These are phyloP conservation scores for Chrysogorgia sp. DNA, from an alignment of 92 coral and sea anemone species.

Conservation along the genomic window DNA sequence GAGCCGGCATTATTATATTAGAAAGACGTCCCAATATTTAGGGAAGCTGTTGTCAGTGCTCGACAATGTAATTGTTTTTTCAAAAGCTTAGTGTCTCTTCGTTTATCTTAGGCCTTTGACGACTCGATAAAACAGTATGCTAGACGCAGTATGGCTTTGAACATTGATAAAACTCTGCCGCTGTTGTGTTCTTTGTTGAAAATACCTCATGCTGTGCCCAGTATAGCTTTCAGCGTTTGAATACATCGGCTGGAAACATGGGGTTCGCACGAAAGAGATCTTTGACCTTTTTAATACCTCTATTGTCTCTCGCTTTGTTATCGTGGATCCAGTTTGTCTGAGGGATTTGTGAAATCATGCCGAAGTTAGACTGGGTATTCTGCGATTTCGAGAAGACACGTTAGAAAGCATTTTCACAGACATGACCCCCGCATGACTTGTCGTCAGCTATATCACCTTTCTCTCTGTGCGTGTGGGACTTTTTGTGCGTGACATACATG, in stretches of 20 bases:
- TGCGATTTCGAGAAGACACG: too few relatives aligned
- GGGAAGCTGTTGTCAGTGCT: neutral
- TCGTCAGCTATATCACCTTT: too few relatives aligned
- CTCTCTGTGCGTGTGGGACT: too few relatives aligned
- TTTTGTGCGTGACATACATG: too few relatives aligned
- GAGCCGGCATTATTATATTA: neutral
- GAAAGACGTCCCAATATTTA: too few relatives aligned
- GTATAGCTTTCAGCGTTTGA: neutral
- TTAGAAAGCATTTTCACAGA: too few relatives aligned
- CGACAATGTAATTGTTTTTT: neutral
- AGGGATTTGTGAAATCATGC: neutral
- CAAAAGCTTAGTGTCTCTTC: neutral
- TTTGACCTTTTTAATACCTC: conserved; percentile 41
- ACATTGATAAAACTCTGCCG: neutral
- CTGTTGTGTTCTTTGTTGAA: neutral
- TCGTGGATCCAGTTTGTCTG: conserved; percentile 28
- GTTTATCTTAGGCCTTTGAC: neutral
- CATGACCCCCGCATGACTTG: too few relatives aligned
- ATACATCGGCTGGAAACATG: neutral
- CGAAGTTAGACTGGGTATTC: too few relatives aligned
- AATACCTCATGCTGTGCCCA: conserved; percentile 18
- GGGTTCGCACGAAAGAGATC: neutral
- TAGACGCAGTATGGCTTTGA: neutral
- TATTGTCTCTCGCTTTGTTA: conserved; percentile 40
- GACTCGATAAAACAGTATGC: neutral